These are phyloP conservation scores for Drosophila kepulauana DNA, from an alignment of 1,140 invertebrate genomes.

Conservation along the genomic window DNA sequence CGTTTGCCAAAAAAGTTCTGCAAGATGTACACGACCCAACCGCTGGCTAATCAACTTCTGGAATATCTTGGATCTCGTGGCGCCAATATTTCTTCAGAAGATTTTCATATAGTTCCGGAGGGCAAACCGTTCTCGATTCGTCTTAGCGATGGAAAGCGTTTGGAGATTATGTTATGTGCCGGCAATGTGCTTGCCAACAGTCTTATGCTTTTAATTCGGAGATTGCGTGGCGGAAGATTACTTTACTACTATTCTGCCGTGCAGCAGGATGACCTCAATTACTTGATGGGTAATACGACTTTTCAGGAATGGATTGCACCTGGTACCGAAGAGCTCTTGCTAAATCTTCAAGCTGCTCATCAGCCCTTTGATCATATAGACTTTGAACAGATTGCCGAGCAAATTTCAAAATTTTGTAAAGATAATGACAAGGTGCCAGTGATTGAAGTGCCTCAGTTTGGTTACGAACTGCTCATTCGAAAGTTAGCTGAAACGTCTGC, in stretches of 20 bases:
- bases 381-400: constrained; percentile 48
- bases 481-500: constrained; percentile 32
- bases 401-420: constrained; percentile 5
- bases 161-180: constrained; percentile 63
- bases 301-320: constrained; percentile 56
- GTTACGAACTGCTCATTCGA: constrained; percentile 54
- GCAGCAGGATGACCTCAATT: constrained; percentile 55
- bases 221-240: constrained; percentile 24
- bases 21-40: constrained; percentile 63
- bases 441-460: constrained; percentile 51
- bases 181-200: constrained; percentile 48
- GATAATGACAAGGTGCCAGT: background rate
- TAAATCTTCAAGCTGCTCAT: constrained; percentile 52
- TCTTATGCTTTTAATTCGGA: constrained; percentile 57
- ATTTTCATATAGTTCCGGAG: constrained; percentile 57
- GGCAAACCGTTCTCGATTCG: constrained; percentile 41
- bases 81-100: constrained; percentile 35
- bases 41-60: constrained; percentile 50
- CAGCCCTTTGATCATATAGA: constrained; percentile 42
- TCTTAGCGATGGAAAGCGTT: constrained; percentile 55
- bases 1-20: constrained; percentile 56
- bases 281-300: constrained; percentile 38
- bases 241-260: constrained; percentile 66
- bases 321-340: constrained; percentile 55
- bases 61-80: constrained; percentile 31